Base-by-base conservation (phyloP, 2,797 vertebrate genomes). In the Crypturellus tataupa region DNA sequence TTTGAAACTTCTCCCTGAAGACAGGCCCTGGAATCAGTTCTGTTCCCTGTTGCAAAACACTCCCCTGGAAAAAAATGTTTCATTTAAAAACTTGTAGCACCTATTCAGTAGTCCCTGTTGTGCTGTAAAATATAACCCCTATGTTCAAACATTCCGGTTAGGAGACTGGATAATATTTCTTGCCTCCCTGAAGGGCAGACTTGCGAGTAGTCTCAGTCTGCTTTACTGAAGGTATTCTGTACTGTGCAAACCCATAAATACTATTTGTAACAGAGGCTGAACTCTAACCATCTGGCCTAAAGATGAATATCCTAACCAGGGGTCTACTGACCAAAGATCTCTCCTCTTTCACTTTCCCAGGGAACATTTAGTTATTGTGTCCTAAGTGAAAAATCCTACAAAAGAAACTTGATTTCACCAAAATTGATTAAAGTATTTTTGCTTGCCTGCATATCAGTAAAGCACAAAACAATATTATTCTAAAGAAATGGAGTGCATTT, bases 1-100 rank as follows among this genome's bases (percentile, higher is more conserved):
- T 23, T 56, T 2, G 2, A 37, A 35, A 25, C 20, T 77, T 39
- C 13, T 68, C 15, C 29, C 13, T 33, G 47, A 60, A 21, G 6
- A 17, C 0, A 68, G 0, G 2, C 6, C 15, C 11, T 39, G 31
- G 17, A 85, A 60, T 4, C 6, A 51, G 8, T 44, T 5, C 10
- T 78, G 5, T 35, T 88, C 15, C 39, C 63, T 78, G 31, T 47
- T 25, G 71, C 8, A 90, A 80, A 90, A 78, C 21, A 2, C 4
- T 24, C 18, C 60, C 2, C 8, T 25, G 9, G 15, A 53, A 80
- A 87, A 80, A 87, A 55, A 18, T 1, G 0, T 2, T 35, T 49
- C 1, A 56, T 63, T 63, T 6, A 18, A 33, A 40, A 79, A 67
- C n/a, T 9, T 33, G 13, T 46, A 77, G 19, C 19, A 73, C 17